Conservation (phyloP, 2,113 vertebrate genomes). For the Thamnaconus septentrionalis region DNA sequence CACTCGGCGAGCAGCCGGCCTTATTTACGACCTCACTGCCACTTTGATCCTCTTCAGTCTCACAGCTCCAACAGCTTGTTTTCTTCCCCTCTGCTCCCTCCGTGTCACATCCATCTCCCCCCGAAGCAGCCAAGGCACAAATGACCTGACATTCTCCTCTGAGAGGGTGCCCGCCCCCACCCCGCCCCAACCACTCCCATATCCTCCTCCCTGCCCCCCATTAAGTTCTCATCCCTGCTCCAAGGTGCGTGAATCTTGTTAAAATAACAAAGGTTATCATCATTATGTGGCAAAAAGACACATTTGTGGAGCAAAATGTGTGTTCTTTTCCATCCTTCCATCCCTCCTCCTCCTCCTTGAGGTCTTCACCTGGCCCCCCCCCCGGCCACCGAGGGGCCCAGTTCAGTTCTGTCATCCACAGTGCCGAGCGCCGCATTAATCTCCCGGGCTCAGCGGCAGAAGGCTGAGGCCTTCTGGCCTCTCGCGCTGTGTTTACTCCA, state of each 20-base stretch:
- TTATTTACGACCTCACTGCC: slow-evolving; percentile 46
- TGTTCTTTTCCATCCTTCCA: slow-evolving; percentile 4
- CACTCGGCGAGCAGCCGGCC: slow-evolving; percentile 16
- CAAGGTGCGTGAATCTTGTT: not conserved
- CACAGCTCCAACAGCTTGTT: slow-evolving; percentile 44
- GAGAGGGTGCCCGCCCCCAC: too few relatives aligned
- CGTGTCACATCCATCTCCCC: slow-evolving; percentile 25
- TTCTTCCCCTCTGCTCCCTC: slow-evolving; percentile 22
- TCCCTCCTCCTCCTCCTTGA: not conserved
- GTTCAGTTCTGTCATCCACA: slow-evolving; percentile 6
- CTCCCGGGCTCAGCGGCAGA: too few relatives aligned
- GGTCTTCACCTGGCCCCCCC: slow-evolving; percentile 48
- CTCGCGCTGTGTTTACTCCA: slow-evolving; percentile 6
- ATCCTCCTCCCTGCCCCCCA: too few relatives aligned
- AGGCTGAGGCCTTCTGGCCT: too few relatives aligned
- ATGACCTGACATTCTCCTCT: not conserved
- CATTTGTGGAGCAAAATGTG: not conserved
- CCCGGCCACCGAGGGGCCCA: slow-evolving; percentile 9
- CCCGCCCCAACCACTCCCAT: too few relatives aligned
- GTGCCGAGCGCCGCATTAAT: slow-evolving; percentile 1
- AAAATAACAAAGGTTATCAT: not conserved
- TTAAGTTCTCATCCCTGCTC: not conserved
- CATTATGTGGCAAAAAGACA: slow-evolving; percentile 13
- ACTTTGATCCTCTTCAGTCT: slow-evolving; percentile 49
- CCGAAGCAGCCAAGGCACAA: slow-evolving; percentile 10